These are phyloP conservation scores for Hydractinia symbiolongicarpus DNA, from an alignment of 30 jellyfish, hydroid and myxozoan species.

Conservation along the genomic window DNA sequence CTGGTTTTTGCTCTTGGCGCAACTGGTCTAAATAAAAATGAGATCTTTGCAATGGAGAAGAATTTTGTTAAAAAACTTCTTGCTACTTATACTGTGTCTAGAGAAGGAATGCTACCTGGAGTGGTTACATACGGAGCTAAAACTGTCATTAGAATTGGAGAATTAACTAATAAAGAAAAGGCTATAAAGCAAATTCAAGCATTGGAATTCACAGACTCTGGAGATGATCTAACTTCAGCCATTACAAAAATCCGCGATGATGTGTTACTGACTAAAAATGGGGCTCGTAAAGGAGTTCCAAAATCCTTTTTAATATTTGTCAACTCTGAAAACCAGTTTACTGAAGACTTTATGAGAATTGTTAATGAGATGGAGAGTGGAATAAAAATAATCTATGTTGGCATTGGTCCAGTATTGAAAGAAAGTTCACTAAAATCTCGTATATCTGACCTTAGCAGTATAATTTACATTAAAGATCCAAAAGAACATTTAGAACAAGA, in stretches of 20 bases:
- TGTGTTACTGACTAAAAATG: conserved; percentile 3
- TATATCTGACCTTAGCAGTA: too few species aligned
- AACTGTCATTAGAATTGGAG: background rate
- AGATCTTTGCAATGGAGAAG: background rate
- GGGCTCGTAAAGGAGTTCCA: conserved; percentile 56
- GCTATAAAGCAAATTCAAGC: background rate
- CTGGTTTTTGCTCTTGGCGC: conserved; percentile 5
- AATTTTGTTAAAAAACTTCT: background rate
- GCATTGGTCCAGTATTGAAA: background rate
- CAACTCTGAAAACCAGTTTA: background rate
- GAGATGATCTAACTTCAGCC: background rate
- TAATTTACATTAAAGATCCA: background rate
- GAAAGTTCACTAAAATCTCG: too few species aligned
- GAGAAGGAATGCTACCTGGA: conserved; percentile 4
- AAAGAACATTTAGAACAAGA: background rate
- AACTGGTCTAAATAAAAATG: background rate
- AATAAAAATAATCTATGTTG: background rate
- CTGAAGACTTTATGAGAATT: background rate
- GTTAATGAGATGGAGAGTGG: background rate
- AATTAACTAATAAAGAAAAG: background rate
- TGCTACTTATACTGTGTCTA: background rate
- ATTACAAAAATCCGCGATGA: background rate
- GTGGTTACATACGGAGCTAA: conserved; percentile 30
- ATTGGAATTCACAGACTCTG: background rate
- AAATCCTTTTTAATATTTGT: conserved; percentile 41